These are phyloP conservation scores for Aspidoscelis tigris DNA, from an alignment of 2,113 vertebrate species.

Conservation along the genomic window DNA sequence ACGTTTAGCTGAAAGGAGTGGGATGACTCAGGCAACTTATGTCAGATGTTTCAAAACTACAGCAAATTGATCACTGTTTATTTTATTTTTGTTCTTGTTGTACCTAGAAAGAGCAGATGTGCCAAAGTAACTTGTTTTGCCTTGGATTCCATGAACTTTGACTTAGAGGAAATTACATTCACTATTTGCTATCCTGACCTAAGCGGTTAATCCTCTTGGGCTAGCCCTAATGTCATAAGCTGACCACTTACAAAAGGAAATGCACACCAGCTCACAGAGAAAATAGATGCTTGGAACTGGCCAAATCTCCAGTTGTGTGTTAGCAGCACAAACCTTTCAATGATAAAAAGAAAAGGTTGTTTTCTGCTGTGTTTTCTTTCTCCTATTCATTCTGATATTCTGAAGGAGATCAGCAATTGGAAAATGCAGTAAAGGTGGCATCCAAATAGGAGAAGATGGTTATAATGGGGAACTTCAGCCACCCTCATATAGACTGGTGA, in stretches of 20 bases:
- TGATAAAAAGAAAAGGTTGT: background rate
- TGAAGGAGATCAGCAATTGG: too few species aligned
- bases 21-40: background rate
- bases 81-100: background rate
- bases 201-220: background rate
- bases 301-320: background rate
- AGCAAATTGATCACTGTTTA: background rate
- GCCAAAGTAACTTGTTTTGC: background rate
- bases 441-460: too few species aligned
- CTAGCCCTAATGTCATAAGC: background rate
- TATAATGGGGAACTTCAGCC: too few species aligned
- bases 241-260: background rate
- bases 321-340: background rate
- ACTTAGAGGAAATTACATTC: background rate
- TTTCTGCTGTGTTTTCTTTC: constrained; percentile 2
- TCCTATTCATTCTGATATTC: background rate
- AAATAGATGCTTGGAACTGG: background rate
- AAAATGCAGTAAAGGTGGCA: too few species aligned
- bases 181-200: background rate
- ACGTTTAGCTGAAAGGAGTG: background rate
- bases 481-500: too few species aligned
- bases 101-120: background rate
- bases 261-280: background rate
- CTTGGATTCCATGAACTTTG: background rate
- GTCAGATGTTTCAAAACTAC: background rate